A percentile compares a stretch with the other conserved stretches of the same genome.
Conservation (phyloP, 2,888 invertebrate species). For the Noctua comes region DNA sequence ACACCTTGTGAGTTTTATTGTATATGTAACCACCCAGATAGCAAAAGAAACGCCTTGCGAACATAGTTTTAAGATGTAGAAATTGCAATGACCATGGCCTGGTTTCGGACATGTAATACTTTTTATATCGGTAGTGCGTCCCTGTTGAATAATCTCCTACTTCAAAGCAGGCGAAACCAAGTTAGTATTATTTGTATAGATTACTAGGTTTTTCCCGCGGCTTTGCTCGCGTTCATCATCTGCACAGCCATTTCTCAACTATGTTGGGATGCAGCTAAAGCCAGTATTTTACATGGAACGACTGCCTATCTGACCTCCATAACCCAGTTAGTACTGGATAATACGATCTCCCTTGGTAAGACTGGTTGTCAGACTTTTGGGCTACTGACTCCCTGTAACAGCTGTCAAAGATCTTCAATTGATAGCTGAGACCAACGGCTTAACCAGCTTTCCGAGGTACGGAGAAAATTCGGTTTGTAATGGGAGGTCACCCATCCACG, state of each 20-base stretch:
- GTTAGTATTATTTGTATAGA: neutral
- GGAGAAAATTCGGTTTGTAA: no score
- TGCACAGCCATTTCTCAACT: neutral
- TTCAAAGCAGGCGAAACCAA: neutral
- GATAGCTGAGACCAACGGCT: no score
- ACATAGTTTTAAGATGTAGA: no score
- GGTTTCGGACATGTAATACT: neutral
- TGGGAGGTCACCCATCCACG: no score
- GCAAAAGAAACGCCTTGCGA: no score
- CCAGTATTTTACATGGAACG: neutral
- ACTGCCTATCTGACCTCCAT: neutral
- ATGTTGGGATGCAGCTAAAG: neutral
- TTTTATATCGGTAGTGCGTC: neutral
- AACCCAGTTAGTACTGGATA: neutral
- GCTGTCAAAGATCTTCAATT: no score
- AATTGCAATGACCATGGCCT: neutral
- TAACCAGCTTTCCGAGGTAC: no score
- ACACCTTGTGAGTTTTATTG: no score
- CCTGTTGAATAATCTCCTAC: neutral
- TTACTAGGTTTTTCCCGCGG: neutral
- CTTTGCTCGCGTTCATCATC: neutral
- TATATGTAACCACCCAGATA: no score
- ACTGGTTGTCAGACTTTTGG: neutral
- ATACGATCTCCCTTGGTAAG: neutral
- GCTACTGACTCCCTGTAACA: no score